phyloP scores from a whole-genome alignment of 2,113 vertebrate genomes.

The Aldabrachelys gigantea region DNA sequence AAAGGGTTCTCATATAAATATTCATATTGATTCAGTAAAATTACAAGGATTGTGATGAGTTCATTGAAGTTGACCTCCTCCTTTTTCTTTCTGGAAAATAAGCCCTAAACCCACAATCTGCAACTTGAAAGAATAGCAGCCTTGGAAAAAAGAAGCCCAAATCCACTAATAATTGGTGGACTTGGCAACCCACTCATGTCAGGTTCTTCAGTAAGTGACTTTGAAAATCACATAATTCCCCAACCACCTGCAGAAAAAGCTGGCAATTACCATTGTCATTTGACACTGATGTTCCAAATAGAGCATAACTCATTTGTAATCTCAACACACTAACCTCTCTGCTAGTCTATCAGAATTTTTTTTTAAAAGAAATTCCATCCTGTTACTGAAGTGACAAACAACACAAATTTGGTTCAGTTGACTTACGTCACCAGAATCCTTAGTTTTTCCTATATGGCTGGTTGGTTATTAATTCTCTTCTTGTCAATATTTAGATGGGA shows the following conservation, averaged over 20 bases:
- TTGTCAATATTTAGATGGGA: not conserved
- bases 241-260: not conserved
- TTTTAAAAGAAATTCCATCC: not conserved
- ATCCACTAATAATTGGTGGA: not conserved
- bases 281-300: not conserved
- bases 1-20: not conserved
- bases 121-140: too few relatives aligned
- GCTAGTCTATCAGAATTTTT: not conserved
- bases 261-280: not conserved
- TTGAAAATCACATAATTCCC: too few relatives aligned
- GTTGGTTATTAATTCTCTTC: not conserved
- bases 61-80: not conserved
- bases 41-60: not conserved
- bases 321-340: not conserved
- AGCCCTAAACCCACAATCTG: too few relatives aligned
- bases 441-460: not conserved
- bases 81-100: not conserved
- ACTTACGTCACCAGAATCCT: not conserved
- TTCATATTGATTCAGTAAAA: not conserved
- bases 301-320: not conserved
- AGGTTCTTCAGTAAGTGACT: not conserved
- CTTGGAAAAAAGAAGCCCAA: not conserved
- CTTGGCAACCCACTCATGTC: not conserved
- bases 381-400: not conserved
- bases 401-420: not conserved